Evolutionary conservation across 2,113 vertebrate species (phyloP).

Genomic region (Panurus biarmicus): DNA sequence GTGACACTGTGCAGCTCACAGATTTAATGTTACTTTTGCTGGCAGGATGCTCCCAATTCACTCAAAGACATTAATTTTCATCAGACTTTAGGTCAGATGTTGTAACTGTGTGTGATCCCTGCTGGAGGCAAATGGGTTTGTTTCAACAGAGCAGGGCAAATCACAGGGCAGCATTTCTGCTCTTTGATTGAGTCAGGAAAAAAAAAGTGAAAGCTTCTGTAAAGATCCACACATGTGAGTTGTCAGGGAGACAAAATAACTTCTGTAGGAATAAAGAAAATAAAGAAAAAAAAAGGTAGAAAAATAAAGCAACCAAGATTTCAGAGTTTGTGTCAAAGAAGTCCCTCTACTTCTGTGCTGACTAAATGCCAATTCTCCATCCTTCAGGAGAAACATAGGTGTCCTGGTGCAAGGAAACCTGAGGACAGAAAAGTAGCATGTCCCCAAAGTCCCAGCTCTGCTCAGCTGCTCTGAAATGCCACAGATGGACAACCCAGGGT

Average conservation of each 20-base stretch:
- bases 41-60: fast-evolving
- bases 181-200: background rate
- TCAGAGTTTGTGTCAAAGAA: background rate
- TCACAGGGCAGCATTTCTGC: background rate
- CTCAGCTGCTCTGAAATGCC: background rate
- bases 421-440: background rate
- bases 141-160: background rate
- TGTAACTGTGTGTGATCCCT: fast-evolving
- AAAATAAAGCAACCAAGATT: background rate
- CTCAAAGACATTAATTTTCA: background rate
- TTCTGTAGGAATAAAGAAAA: background rate
- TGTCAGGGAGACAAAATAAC: background rate
- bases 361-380: background rate
- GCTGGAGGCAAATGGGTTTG: fast-evolving
- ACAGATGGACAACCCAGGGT: background rate
- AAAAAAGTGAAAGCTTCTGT: background rate
- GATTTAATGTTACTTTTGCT: background rate
- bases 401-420: background rate
- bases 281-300: background rate
- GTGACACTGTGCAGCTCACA: background rate
- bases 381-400: background rate
- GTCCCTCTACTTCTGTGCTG: background rate
- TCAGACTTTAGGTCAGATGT: background rate
- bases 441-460: background rate
- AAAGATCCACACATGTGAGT: background rate